These are phyloP conservation scores for Trichogramma dendrolimi DNA, from an alignment of 2,888 invertebrate species.

Conservation along the genomic window DNA sequence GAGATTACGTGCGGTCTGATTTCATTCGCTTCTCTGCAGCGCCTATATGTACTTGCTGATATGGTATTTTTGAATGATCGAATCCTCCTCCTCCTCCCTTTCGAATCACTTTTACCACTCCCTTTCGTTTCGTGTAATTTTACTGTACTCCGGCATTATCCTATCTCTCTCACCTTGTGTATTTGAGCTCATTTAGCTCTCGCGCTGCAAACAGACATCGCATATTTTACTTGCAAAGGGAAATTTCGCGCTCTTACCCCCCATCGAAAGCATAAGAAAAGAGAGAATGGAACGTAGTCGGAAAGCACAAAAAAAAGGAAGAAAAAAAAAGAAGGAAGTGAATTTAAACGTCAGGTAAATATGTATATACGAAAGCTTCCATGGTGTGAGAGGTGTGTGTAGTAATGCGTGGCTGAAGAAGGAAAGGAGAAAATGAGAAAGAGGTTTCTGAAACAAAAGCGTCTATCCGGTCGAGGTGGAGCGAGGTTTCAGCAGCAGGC, in stretches of 20 bases:
- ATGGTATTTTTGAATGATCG: conserved; percentile 14
- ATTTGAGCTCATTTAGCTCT: conserved; percentile 21
- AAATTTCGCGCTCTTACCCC: conserved; percentile 8
- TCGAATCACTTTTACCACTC: conserved; percentile 12
- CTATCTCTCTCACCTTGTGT: conserved; percentile 3
- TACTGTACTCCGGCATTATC: background rate
- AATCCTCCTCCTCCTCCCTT: conserved; percentile 16
- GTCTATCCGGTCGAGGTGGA: conserved; percentile 30
- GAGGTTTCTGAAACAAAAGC: conserved; percentile 40
- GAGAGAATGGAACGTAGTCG: conserved; percentile 7
- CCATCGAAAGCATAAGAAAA: conserved; percentile 24
- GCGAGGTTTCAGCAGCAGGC: conserved; percentile 20
- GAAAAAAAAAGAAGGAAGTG: conserved; percentile 8
- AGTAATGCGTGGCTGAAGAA: background rate
- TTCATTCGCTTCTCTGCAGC: conserved; percentile 9
- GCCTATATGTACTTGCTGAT: conserved; percentile 18
- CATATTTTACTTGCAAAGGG: conserved; percentile 23
- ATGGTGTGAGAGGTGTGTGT: conserved; percentile 18
- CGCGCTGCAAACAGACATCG: conserved; percentile 16
- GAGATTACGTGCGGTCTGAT: too few relatives aligned
- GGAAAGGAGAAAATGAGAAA: conserved; percentile 17
- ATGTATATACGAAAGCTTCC: background rate
- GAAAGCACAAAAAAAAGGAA: conserved; percentile 15
- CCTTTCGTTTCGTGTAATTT: background rate
- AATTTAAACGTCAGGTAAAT: conserved; percentile 15